Percentiles rank a stretch among this genome's conserved stretches.
phyloP scores from a whole-genome alignment of 2,113 vertebrate species.

The Syngnathoides biaculeatus region DNA sequence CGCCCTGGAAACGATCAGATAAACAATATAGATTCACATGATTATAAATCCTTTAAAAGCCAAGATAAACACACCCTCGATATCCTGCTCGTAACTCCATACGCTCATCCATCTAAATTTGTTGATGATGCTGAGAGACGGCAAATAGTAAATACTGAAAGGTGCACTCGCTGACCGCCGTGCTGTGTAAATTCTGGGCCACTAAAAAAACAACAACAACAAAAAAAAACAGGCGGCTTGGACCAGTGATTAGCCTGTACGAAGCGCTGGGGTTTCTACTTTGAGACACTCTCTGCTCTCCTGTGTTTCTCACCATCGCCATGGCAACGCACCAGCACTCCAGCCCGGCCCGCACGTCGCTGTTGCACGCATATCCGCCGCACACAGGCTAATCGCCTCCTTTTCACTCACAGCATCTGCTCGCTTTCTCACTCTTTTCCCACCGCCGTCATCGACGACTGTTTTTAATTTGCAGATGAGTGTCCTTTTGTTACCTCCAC shows the following conservation, averaged over 20 bases:
- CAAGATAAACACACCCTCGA: slow-evolving; percentile 50
- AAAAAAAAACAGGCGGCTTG: slow-evolving; percentile 25
- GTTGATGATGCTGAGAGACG: slow-evolving; percentile 55
- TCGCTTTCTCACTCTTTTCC: slow-evolving; percentile 26
- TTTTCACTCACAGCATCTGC: slow-evolving; percentile 33
- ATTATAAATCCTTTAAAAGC: slow-evolving; percentile 52
- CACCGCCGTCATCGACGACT: background rate
- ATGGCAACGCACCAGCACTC: slow-evolving; percentile 56
- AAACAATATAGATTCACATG: slow-evolving; percentile 50
- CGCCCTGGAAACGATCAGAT: slow-evolving; percentile 42
- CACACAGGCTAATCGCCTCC: slow-evolving; percentile 46
- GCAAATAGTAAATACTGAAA: slow-evolving; percentile 1
- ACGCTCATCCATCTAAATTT: slow-evolving; percentile 59
- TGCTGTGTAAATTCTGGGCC: slow-evolving; percentile 5
- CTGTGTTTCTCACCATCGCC: slow-evolving; percentile 38
- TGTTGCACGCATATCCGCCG: slow-evolving; percentile 37
- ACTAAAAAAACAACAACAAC: background rate
- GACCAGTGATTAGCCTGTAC: slow-evolving; percentile 25
- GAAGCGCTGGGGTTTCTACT: slow-evolving; percentile 49
- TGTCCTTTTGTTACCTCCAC: background rate
- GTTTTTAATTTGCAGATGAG: background rate
- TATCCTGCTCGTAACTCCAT: slow-evolving; percentile 54
- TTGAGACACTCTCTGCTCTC: slow-evolving; percentile 23
- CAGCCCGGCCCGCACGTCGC: slow-evolving; percentile 37
- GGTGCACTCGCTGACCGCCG: background rate